Evolutionary conservation across 2,113 vertebrate species (phyloP).

Genomic region (Glaucidium brasilianum): DNA sequence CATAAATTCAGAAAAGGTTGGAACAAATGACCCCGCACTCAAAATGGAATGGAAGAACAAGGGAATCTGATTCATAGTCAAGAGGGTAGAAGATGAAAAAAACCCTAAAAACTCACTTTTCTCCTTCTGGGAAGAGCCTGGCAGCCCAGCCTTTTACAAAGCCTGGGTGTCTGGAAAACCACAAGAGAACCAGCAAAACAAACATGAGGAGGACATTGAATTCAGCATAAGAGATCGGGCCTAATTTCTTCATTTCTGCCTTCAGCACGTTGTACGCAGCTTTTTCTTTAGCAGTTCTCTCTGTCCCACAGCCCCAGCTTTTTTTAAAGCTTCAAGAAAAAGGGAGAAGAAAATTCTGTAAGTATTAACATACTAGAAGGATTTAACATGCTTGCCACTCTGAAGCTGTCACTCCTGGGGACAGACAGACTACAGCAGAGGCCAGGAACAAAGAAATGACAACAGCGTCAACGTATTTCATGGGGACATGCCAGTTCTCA

Average conservation of each 20-base stretch:
- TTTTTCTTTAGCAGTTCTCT: conserved; percentile 78
- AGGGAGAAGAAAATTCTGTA: neutral
- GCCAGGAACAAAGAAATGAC: neutral
- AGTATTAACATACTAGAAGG: neutral
- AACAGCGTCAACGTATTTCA: neutral
- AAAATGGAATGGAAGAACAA: neutral
- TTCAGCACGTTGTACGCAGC: conserved; percentile 79
- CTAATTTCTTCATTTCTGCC: conserved; percentile 83
- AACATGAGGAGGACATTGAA: conserved; percentile 87
- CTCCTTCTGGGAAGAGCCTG: conserved; percentile 77
- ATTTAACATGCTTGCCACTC: neutral
- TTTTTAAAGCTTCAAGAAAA: conserved; percentile 79
- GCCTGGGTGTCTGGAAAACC: conserved; percentile 93
- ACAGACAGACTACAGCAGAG: neutral
- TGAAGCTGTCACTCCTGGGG: neutral
- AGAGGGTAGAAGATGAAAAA: neutral
- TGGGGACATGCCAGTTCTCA: neutral
- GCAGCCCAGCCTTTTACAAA: conserved; percentile 89
- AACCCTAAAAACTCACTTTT: conserved; percentile 72
- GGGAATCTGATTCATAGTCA: neutral
- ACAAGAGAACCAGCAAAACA: conserved; percentile 83
- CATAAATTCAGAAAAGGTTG: neutral
- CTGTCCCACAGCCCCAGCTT: conserved; percentile 80
- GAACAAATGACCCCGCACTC: neutral
- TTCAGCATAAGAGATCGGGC: conserved; percentile 89